These are phyloP conservation scores for Xenotilapia leptura DNA, from an alignment of 2,113 vertebrate species.

Conservation along the genomic window DNA sequence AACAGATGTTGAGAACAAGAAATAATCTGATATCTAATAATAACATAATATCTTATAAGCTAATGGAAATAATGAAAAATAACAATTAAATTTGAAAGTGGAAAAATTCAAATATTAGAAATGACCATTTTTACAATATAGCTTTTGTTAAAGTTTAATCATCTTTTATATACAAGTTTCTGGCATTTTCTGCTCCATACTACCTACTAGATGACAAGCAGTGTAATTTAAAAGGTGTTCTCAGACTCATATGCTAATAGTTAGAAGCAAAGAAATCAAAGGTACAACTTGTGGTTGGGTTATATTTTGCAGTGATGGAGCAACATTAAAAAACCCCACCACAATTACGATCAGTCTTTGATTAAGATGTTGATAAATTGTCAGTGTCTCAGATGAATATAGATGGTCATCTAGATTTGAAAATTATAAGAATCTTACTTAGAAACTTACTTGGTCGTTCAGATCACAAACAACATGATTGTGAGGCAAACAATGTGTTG, in stretches of 20 bases:
- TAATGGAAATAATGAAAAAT: background rate
- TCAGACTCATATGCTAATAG: background rate
- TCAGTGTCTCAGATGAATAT: background rate
- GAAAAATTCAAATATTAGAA: background rate
- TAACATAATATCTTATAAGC: background rate
- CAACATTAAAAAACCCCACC: fast-evolving
- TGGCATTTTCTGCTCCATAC: background rate
- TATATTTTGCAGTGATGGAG: background rate
- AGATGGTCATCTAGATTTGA: background rate
- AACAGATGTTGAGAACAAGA: background rate
- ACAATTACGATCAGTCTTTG: background rate
- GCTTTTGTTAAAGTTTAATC: background rate
- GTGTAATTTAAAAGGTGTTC: background rate
- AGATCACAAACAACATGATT: background rate
- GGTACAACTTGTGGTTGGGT: background rate
- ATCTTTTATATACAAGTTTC: background rate
- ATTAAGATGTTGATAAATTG: background rate
- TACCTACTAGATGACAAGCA: background rate
- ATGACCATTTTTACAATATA: background rate
- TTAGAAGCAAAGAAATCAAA: background rate
- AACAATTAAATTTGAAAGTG: background rate
- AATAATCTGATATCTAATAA: background rate
- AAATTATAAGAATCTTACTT: background rate
- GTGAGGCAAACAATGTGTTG: background rate
- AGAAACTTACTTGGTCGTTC: background rate